phyloP scores from a whole-genome alignment of 2,113 vertebrate species.

The Hippolais icterina region DNA sequence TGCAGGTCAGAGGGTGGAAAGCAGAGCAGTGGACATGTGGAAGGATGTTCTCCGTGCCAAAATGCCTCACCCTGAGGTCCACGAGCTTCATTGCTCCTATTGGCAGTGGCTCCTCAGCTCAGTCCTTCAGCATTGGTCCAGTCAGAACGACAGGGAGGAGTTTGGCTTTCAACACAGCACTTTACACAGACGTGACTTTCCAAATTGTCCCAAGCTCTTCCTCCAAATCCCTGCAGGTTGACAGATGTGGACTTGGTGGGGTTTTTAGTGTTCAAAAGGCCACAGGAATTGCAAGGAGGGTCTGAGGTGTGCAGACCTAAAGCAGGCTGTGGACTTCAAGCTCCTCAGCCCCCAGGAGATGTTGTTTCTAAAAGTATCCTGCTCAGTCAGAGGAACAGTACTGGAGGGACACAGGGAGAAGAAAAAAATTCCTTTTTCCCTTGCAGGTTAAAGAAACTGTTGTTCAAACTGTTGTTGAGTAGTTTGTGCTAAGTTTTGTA shows the following conservation, averaged over 20 bases:
- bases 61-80: background rate
- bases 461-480: background rate
- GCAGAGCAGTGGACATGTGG: fast-evolving
- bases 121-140: background rate
- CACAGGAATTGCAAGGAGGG: background rate
- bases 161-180: fast-evolving
- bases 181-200: background rate
- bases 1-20: background rate
- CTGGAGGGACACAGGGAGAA: background rate
- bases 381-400: background rate
- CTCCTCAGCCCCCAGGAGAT: background rate
- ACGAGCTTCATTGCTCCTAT: background rate
- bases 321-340: background rate
- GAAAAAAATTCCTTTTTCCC: background rate
- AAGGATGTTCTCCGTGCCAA: background rate
- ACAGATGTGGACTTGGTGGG: background rate
- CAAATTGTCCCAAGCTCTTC: background rate
- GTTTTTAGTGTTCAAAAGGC: background rate
- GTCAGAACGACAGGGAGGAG: background rate
- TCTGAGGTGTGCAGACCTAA: fast-evolving
- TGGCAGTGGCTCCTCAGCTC: background rate
- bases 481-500: too few relatives aligned
- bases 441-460: background rate
- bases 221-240: background rate
- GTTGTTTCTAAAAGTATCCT: background rate